These are phyloP conservation scores for Accipiter cooperii DNA, from an alignment of 2,113 vertebrate genomes.

Conservation along the genomic window DNA sequence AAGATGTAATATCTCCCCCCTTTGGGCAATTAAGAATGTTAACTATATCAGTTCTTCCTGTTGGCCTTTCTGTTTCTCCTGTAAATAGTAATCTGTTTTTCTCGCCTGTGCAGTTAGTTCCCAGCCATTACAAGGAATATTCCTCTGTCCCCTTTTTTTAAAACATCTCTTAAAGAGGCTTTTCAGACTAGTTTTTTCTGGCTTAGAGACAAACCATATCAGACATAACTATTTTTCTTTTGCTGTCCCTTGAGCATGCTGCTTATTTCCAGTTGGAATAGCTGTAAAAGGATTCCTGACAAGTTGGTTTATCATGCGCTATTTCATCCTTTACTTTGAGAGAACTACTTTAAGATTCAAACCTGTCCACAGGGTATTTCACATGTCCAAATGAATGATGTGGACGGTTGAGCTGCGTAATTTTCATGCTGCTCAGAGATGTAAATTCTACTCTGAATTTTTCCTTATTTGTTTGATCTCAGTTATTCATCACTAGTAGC, in stretches of 20 bases:
- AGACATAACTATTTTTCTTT: conserved; percentile 2
- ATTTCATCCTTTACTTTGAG: not conserved
- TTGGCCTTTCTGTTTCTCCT: not conserved
- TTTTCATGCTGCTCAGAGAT: not conserved
- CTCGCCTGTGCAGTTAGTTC: not conserved
- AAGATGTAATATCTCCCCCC: not conserved
- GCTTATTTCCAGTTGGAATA: conserved; percentile 26
- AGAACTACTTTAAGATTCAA: not conserved
- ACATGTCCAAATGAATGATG: not conserved
- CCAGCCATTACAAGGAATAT: not conserved
- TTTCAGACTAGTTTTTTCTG: not conserved
- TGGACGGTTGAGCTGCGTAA: not conserved
- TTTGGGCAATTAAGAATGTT: not conserved
- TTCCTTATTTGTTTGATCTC: not conserved
- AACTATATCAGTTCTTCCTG: not conserved
- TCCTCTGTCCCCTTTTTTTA: not conserved
- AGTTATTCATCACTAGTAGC: not conserved
- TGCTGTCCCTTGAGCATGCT: not conserved
- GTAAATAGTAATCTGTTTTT: not conserved
- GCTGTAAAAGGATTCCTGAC: conserved; percentile 8
- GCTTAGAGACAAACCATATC: not conserved
- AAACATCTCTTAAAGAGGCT: not conserved
- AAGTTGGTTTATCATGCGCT: conserved; percentile 19
- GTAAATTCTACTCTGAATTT: not conserved
- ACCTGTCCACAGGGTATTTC: conserved; percentile 17